Percentiles rank a stretch among this genome's conserved stretches.
phyloP scores from a whole-genome alignment of 2,113 vertebrate genomes.

The Piprites chloris region DNA sequence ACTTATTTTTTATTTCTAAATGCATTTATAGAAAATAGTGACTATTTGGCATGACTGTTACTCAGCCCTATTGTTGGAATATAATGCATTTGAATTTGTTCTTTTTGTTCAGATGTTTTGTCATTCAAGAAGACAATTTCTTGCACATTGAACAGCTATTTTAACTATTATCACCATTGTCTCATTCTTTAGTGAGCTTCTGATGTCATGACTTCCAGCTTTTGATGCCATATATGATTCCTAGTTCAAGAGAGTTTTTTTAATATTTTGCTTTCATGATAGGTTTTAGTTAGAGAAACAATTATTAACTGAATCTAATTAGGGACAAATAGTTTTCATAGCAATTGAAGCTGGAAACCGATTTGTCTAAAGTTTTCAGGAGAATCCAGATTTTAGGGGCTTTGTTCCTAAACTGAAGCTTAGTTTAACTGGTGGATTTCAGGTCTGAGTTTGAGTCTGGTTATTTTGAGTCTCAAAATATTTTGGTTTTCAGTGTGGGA shows the following conservation, averaged over 20 bases:
- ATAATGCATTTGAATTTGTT: neutral
- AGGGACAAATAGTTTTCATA: neutral
- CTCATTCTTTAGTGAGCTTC: neutral
- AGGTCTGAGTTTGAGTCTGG: neutral
- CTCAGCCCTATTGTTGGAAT: neutral
- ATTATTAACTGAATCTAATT: neutral
- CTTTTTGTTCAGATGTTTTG: slow-evolving; percentile 30
- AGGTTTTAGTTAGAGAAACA: neutral
- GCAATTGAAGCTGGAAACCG: neutral
- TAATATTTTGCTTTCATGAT: neutral
- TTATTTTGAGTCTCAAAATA: neutral
- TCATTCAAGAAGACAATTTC: neutral
- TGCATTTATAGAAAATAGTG: neutral
- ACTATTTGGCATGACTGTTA: neutral
- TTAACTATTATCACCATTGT: neutral
- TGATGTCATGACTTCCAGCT: neutral
- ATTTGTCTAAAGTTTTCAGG: neutral
- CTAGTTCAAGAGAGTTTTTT: neutral
- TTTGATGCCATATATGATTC: neutral
- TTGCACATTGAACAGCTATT: slow-evolving; percentile 14
- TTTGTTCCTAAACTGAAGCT: neutral
- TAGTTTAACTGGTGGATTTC: neutral
- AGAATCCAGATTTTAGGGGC: neutral
- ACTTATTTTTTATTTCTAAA: neutral
- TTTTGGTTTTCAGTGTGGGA: neutral